Evolutionary conservation across 1,140 invertebrate species (phyloP).

Genomic region (Pseudomyrmex flavicornis): DNA sequence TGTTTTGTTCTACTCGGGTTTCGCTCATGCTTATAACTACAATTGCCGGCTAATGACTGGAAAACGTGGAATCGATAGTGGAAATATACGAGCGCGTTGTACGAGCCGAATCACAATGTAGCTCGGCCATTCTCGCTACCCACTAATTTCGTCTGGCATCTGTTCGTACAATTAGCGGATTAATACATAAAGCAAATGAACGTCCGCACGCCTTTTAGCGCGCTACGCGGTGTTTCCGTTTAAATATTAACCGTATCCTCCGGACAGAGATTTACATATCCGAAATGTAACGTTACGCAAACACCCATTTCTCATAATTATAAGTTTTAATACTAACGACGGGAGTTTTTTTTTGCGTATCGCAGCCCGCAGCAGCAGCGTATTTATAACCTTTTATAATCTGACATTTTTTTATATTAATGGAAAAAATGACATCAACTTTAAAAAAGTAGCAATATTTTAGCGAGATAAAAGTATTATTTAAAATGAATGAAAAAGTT

Average conservation of each 20-base stretch:
- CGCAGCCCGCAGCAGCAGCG: no score
- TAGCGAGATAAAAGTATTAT: no score
- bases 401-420: no score
- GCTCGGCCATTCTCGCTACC: constrained; percentile 16
- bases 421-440: no score
- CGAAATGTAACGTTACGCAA: not conserved
- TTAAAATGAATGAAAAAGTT: no score
- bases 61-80: constrained; percentile 63
- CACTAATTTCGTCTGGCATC: constrained; percentile 55
- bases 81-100: constrained; percentile 33
- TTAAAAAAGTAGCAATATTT: no score
- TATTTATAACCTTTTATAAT: no score
- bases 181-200: constrained; percentile 38
- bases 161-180: constrained; percentile 27
- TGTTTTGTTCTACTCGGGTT: constrained; percentile 38
- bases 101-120: constrained; percentile 42
- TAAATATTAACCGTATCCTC: not conserved
- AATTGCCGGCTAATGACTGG: constrained; percentile 61
- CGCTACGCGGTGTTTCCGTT: not conserved
- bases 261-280: not conserved
- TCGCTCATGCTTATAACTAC: constrained; percentile 51
- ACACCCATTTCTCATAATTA: not conserved
- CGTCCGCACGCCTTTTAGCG: not conserved
- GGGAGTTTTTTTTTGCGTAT: no score
- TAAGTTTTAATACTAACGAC: no score